These are phyloP conservation scores for Cairina moschata DNA, from an alignment of 2,113 vertebrate species.

Conservation along the genomic window DNA sequence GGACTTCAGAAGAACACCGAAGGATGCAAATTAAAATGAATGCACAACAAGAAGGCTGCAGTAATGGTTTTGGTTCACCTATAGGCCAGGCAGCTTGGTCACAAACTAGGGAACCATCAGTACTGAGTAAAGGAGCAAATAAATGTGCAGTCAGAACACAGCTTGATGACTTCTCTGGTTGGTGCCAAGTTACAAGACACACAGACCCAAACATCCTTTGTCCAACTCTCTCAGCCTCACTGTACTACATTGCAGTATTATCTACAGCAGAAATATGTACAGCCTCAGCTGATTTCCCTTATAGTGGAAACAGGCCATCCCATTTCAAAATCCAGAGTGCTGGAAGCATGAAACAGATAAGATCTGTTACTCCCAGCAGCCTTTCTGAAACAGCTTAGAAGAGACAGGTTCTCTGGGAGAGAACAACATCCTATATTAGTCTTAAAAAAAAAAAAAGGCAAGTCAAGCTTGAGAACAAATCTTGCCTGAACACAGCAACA, in stretches of 20 bases:
- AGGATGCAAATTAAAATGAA: neutral
- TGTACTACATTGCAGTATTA: neutral
- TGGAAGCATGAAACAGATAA: neutral
- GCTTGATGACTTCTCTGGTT: neutral
- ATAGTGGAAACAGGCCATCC: neutral
- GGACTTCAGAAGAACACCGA: neutral
- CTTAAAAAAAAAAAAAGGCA: neutral
- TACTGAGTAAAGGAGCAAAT: neutral
- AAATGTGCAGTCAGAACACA: neutral
- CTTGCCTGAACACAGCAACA: neutral
- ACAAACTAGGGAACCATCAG: neutral
- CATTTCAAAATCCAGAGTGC: neutral
- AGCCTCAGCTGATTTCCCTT: neutral
- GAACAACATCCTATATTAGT: neutral
- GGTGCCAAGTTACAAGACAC: neutral
- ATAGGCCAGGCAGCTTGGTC: neutral
- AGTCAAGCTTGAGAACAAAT: neutral
- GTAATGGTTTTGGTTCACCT: fast-evolving
- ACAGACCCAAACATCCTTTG: neutral
- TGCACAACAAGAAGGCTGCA: neutral
- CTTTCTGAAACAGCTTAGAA: neutral
- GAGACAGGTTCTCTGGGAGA: neutral
- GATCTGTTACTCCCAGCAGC: neutral
- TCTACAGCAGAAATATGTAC: fast-evolving
- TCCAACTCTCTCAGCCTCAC: neutral